A percentile compares a stretch with the other conserved stretches of the same genome.
Evolutionary conservation across 2,888 invertebrate genomes (phyloP).

Genomic region (Ctena decussata): DNA sequence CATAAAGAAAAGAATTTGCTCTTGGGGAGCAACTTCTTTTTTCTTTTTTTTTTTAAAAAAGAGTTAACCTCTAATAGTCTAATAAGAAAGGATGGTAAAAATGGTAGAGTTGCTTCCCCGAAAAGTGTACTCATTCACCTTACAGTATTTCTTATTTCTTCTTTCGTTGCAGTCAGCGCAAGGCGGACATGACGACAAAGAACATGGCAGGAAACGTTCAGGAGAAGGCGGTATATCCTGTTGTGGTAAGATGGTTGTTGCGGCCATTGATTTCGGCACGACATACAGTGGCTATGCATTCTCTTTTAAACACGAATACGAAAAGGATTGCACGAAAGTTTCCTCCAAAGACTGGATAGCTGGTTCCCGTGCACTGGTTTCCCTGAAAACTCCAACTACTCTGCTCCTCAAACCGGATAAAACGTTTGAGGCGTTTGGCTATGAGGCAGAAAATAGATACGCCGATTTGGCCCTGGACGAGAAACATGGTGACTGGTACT

Average conservation of each 20-base stretch:
- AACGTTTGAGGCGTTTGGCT: slow-evolving; percentile 55
- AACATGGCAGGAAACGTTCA: too few species aligned
- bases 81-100: too few species aligned
- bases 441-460: slow-evolving; percentile 56
- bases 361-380: slow-evolving; percentile 19
- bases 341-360: slow-evolving; percentile 23
- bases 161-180: too few species aligned
- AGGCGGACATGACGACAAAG: too few species aligned
- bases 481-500: slow-evolving; percentile 45
- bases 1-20: too few species aligned
- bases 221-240: too few species aligned
- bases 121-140: too few species aligned
- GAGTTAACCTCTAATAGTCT: too few species aligned
- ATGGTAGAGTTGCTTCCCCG: too few species aligned
- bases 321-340: slow-evolving; percentile 41
- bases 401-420: slow-evolving; percentile 51
- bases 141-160: too few species aligned
- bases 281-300: slow-evolving; percentile 44
- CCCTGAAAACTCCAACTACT: slow-evolving; percentile 49
- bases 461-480: slow-evolving; percentile 42
- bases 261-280: slow-evolving; percentile 46
- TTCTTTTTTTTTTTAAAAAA: too few species aligned
- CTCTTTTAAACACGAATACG: slow-evolving; percentile 39
- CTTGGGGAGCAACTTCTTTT: too few species aligned
- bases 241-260: slow-evolving; percentile 11